These are phyloP conservation scores for Drosophila fungiperda DNA, from an alignment of 2,888 invertebrate genomes.

Conservation along the genomic window DNA sequence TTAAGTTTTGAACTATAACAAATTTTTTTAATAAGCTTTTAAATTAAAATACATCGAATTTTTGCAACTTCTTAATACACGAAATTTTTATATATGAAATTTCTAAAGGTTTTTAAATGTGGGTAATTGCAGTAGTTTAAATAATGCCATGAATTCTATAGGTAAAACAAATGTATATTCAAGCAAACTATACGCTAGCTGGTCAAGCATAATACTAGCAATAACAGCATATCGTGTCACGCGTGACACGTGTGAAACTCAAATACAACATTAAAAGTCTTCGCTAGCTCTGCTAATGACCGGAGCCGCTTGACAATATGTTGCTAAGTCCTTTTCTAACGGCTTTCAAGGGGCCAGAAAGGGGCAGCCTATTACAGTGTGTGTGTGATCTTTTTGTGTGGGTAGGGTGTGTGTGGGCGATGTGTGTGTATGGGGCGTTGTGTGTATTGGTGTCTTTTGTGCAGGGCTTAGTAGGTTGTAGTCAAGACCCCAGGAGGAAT, in stretches of 20 bases:
- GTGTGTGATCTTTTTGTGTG: background rate
- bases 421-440: conserved; percentile 15
- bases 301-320: conserved; percentile 60
- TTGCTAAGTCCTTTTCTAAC: conserved; percentile 50
- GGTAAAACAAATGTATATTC: background rate
- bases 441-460: conserved; percentile 54
- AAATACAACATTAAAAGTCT: conserved; percentile 29
- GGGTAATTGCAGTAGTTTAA: background rate
- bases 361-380: conserved; percentile 37
- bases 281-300: conserved; percentile 70
- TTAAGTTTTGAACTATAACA: too few species aligned
- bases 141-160: background rate
- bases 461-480: conserved; percentile 61
- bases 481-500: conserved; percentile 26
- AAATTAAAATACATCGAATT: background rate
- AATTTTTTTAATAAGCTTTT: background rate
- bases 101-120: background rate
- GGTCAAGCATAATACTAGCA: background rate
- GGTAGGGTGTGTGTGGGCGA: background rate
- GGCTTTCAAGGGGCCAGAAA: conserved; percentile 33
- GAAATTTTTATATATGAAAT: background rate
- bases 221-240: conserved; percentile 4
- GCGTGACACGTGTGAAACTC: conserved; percentile 1
- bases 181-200: background rate
- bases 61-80: background rate